Base-by-base conservation (phyloP, 1,140 invertebrate species). In the Macrobrachium rosenbergii region DNA sequence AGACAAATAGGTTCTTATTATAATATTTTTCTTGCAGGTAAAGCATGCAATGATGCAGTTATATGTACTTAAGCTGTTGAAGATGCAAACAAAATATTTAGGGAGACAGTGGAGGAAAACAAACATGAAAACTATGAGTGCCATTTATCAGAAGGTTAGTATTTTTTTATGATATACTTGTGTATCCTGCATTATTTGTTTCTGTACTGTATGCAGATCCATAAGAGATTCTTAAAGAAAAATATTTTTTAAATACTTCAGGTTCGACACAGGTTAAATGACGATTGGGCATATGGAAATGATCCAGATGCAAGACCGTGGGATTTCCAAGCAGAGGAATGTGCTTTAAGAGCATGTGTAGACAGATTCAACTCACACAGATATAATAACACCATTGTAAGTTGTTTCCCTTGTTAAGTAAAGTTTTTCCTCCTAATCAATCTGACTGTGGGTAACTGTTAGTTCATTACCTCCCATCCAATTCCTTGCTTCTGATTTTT, bases 201-300 rank as follows among this genome's bases (percentile, higher is more conserved):
- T 16, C 62, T 60, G 59, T 21, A n/a, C 59, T 19, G 0, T 52
- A 52, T 80, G 7, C 19, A 14, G 37, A 63, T 12, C 6, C 7
- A 45, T n/a, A 37, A 63, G 21, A 23, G 19, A 23, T 37, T 69
- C 10, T 5, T 52, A 19, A 19, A 12, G 12, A 43, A 19, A 62
- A 23, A 23, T 23, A 23, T 21, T 19, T n/a, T 79, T 14, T 23
- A 17, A n/a, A 37, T 79, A 23, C 60, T 87, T 21, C 45, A 90
- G 88, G 88, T 97, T 81, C 92, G 97, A 69, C 97, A 98, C 93
- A 94, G 97, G 77, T 93, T 99, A 1, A 99, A 99, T 91, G 99
- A 99, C 93, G 99, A 99, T 92, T 99, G 99, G 99, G 99, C 99
- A 17, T 99, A 97, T 94, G 99, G 98, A 60, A 99, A 99, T 94